Evolutionary conservation across 2,113 vertebrate species (phyloP).

Genomic region (Ptilonorhynchus violaceus): DNA sequence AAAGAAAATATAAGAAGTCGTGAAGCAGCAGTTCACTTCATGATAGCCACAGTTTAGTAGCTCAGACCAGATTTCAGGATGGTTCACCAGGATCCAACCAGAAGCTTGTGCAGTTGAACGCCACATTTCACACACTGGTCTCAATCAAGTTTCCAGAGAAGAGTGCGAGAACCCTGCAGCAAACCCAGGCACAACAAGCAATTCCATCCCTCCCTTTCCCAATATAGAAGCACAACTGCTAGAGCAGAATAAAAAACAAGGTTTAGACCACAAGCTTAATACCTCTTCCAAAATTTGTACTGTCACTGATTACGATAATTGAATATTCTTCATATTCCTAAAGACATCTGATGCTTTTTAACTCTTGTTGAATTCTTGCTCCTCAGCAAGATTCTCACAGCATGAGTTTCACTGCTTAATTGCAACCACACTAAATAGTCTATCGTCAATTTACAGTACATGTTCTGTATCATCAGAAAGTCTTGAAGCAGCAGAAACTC

Average conservation of each 20-base stretch:
- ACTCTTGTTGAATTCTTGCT: constrained; percentile 44
- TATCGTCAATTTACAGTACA: background rate
- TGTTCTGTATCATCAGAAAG: background rate
- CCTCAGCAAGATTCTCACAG: constrained; percentile 36
- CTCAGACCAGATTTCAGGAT: background rate
- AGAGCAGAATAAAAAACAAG: background rate
- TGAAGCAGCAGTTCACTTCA: background rate
- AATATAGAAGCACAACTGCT: background rate
- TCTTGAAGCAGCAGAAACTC: background rate
- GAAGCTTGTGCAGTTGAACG: background rate
- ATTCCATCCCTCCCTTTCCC: background rate
- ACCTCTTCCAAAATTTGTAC: constrained; percentile 17
- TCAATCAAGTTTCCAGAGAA: background rate
- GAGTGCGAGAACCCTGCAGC: background rate
- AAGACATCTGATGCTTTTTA: constrained; percentile 51
- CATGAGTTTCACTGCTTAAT: constrained; percentile 44
- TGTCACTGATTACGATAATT: background rate
- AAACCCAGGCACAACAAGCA: background rate
- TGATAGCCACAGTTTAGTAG: background rate
- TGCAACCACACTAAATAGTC: constrained; percentile 23
- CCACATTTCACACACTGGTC: background rate
- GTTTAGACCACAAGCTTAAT: background rate
- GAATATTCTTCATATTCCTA: constrained; percentile 24
- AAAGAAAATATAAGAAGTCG: background rate
- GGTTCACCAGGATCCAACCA: background rate